Percentiles rank a stretch among this genome's conserved stretches.
These are phyloP conservation scores for Marmota flaviventris DNA, from an alignment of 2,113 vertebrate species.

Conservation along the genomic window DNA sequence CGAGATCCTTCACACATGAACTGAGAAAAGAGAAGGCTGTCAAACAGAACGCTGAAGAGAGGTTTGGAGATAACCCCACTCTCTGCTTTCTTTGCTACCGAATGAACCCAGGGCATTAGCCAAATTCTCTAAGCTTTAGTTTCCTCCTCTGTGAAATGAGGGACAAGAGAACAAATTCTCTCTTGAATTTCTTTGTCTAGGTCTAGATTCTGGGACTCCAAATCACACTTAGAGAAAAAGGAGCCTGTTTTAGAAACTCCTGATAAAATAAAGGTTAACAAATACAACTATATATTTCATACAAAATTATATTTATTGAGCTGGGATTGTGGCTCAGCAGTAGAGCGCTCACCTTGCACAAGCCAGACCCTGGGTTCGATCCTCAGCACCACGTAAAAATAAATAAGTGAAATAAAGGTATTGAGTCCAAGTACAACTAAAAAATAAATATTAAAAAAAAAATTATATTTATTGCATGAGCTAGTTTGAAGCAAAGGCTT, in stretches of 20 bases:
- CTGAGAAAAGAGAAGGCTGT: background rate
- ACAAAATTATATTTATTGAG: background rate
- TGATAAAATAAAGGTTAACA: background rate
- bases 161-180: slow-evolving; percentile 23
- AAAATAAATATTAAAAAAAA: too few species aligned
- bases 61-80: background rate
- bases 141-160: slow-evolving; percentile 40
- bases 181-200: background rate
- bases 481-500: slow-evolving; percentile 15
- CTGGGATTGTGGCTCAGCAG: too few species aligned
- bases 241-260: slow-evolving; percentile 25
- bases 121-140: slow-evolving; percentile 43
- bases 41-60: background rate
- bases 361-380: too few species aligned
- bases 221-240: slow-evolving; percentile 22
- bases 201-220: slow-evolving; percentile 7
- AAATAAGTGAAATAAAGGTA: too few species aligned
- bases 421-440: too few species aligned
- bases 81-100: background rate
- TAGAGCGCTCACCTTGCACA: too few species aligned
- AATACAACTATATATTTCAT: background rate
- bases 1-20: background rate
- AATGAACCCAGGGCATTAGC: background rate
- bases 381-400: too few species aligned
- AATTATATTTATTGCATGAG: background rate